phyloP scores from a whole-genome alignment of 2,888 invertebrate genomes.

The Gonocerus acuteangulatus region DNA sequence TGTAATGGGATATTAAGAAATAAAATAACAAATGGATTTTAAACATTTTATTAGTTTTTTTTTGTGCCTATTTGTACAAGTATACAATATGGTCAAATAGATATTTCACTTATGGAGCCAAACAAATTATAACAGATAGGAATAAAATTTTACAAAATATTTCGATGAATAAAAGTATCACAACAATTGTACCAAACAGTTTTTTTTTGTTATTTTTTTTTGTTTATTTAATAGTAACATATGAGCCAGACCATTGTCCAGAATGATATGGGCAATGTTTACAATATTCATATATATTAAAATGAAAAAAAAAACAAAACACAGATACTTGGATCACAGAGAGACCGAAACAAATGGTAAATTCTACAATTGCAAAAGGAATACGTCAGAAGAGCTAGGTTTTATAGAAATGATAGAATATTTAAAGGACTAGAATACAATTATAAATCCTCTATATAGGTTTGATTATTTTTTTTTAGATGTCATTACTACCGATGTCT shows the following conservation, averaged over 20 bases:
- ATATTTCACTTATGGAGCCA: slow-evolving; percentile 18
- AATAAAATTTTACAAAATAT: slow-evolving; percentile 24
- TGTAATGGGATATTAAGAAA: too few species aligned
- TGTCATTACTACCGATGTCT: not conserved
- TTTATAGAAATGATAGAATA: too few species aligned
- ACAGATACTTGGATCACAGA: slow-evolving; percentile 13
- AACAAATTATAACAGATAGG: slow-evolving; percentile 20
- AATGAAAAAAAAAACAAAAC: slow-evolving; percentile 4
- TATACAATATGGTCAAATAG: slow-evolving; percentile 31
- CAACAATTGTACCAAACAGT: slow-evolving; percentile 20
- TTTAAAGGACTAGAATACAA: too few species aligned
- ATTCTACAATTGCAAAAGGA: too few species aligned
- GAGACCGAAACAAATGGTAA: not conserved
- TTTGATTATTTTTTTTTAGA: not conserved
- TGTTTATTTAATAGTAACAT: not conserved
- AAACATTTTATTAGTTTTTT: slow-evolving; percentile 32
- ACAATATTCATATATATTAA: not conserved
- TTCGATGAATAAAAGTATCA: slow-evolving; percentile 25
- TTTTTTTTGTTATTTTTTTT: not conserved
- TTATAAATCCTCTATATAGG: too few species aligned
- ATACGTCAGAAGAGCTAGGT: too few species aligned
- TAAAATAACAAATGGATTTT: slow-evolving; percentile 20
- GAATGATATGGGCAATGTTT: not conserved
- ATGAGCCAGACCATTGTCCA: not conserved
- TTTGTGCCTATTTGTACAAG: slow-evolving; percentile 36